Percentiles rank a stretch among this genome's conserved stretches.
These are phyloP conservation scores for Drosophila silvestris DNA, from an alignment of 2,888 invertebrate genomes.

Conservation along the genomic window DNA sequence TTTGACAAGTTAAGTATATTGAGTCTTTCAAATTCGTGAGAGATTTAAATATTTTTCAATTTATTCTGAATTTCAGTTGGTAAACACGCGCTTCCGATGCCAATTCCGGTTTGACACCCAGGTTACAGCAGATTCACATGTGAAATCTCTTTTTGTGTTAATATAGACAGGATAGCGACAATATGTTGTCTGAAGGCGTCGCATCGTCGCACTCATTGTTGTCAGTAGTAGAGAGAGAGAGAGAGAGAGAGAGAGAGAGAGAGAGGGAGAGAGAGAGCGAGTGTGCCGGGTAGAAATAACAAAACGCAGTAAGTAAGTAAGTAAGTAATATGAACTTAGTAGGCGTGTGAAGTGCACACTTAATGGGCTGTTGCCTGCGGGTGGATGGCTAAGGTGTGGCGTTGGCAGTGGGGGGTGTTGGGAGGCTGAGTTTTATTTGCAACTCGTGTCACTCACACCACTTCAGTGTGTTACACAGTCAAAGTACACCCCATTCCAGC, in stretches of 20 bases:
- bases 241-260: background rate
- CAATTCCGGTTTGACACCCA: background rate
- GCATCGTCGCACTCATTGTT: background rate
- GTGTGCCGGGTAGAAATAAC: slow-evolving; percentile 8
- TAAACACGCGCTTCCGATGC: background rate
- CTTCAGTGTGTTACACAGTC: slow-evolving; percentile 44
- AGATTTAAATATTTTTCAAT: background rate
- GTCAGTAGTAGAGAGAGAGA: background rate
- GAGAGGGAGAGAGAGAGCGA: background rate
- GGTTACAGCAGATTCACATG: background rate
- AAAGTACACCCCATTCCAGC: slow-evolving; percentile 16
- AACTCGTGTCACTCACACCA: slow-evolving; percentile 65
- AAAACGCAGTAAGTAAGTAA: slow-evolving; percentile 62
- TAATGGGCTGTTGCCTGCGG: slow-evolving; percentile 62
- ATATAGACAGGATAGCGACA: background rate
- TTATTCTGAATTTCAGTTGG: background rate
- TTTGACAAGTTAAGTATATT: background rate
- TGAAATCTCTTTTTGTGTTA: background rate
- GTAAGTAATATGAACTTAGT: slow-evolving; percentile 75
- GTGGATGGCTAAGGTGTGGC: slow-evolving; percentile 9
- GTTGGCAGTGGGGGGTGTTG: no score
- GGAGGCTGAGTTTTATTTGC: slow-evolving; percentile 12
- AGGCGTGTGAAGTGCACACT: slow-evolving; percentile 74
- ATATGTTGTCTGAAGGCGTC: background rate
- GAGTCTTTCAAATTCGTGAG: background rate